Evolutionary conservation across 2,797 vertebrate species (phyloP), one percentile per base, ranked within the genome.

Genomic region (Cichlasoma orientale): DNA sequence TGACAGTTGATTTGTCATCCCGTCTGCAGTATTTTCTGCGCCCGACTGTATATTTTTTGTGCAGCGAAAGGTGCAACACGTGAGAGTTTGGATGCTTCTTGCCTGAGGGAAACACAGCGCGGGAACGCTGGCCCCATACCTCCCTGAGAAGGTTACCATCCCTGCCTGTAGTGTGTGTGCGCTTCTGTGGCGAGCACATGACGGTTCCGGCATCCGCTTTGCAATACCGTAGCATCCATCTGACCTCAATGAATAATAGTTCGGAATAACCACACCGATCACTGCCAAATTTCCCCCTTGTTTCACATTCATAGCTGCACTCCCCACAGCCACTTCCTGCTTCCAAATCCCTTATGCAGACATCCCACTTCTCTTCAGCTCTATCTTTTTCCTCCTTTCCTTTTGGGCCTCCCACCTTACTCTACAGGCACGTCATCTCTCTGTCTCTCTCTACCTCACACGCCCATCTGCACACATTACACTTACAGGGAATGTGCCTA

Each of bases 401-500:
- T 53, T 74, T 70, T 56, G 68, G 74, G 70, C 76, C 77, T 58
- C 47, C 63, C 63, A 66, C 70, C 77, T 57, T 74, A 52, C 74
- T 66, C 56, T 66, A 73, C 54, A 79, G 58, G 68, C 78, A 61
- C 77, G 44, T 78, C 78, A 77, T 79, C 77, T 66, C 73, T 73
- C 27, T 36, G 38, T 38, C 70, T 54, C 25, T 19, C 61, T n/a
- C 61, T 47, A 68, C 55, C 41, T 38, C 9, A 56, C 56, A 63
- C 68, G 61, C 36, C 57, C 82, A 74, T 53, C 75, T 78, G 77
- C 79, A 84, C 78, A 78, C 76, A 78, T 72, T 77, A 86, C 81
- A 82, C 76, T 86, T 77, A 72, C 61, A 72, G 72, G 69, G 73
- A 89, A 86, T 91, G 89, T 91, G 82, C 86, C 81, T 87, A 82